Evolutionary conservation across 64 coral and sea anemone genomes (phyloP).

Genomic region (Montipora cactus): DNA sequence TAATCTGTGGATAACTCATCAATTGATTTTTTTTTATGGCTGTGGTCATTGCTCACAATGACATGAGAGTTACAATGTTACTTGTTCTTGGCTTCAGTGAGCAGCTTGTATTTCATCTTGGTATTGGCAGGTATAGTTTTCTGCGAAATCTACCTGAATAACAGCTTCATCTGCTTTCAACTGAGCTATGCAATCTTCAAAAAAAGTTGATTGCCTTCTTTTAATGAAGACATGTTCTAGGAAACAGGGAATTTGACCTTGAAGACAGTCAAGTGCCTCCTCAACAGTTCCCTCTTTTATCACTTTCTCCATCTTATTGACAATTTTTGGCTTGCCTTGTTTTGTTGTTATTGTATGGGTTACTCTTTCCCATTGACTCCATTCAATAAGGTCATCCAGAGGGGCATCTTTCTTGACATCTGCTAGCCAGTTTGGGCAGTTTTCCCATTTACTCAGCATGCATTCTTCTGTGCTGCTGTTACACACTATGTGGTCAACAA

Average conservation of each 20-base stretch:
- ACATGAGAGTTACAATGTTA: constrained; percentile 26
- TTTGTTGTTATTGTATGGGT: not conserved
- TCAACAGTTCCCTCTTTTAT: not conserved
- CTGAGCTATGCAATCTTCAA: constrained; percentile 24
- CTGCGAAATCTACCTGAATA: constrained; percentile 59
- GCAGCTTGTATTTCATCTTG: constrained; percentile 45
- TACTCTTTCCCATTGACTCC: constrained; percentile 53
- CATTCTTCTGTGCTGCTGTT: constrained; percentile 72
- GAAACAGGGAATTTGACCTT: constrained; percentile 33
- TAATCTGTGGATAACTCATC: too few relatives aligned
- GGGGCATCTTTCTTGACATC: constrained; percentile 24
- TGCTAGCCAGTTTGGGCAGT: constrained; percentile 64
- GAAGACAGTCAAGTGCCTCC: not conserved
- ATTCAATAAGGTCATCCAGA: constrained; percentile 19
- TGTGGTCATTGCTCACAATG: constrained; percentile 30
- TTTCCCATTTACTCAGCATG: constrained; percentile 53
- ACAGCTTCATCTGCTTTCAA: constrained; percentile 45
- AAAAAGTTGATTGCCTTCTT: constrained; percentile 63
- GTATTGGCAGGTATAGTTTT: constrained; percentile 40
- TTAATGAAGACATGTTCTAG: constrained; percentile 67
- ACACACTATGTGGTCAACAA: constrained; percentile 59
- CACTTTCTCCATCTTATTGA: constrained; percentile 21
- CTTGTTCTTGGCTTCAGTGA: constrained; percentile 19
- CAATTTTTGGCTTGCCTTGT: constrained; percentile 20
- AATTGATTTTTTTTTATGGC: constrained; percentile 42